Base-by-base conservation (phyloP, 2,888 invertebrate species). In the Tenthredo distinguenda region DNA sequence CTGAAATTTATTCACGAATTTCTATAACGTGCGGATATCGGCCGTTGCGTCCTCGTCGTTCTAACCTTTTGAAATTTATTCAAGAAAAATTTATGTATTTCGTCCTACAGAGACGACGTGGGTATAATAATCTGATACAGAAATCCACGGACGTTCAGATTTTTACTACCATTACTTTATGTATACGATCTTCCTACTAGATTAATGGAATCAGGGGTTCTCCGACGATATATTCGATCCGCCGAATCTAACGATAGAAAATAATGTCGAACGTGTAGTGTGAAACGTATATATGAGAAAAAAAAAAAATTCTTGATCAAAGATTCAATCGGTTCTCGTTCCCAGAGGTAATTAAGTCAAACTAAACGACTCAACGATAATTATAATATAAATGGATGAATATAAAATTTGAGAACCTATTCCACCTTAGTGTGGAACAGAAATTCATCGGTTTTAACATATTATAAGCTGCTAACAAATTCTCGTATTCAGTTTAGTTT, bases 51-150 rank as follows among this genome's bases (percentile, higher is more conserved):
- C 40, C 18, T 72, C 2, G 72, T 7, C 40, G 65, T n/a, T 12
- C 18, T 72, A 72, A 74, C 72, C 43, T 74, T 40, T 74, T 74
- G 6, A 31, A 74, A 40, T 40, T 15, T 74, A 40, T n/a, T 21
- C 58, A 58, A 6, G 1, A 34, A 68, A 12, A 31, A 77, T 77
- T 77, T 76, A 76, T 76, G 26, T 26, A 76, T 76, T 47, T 47
- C 47, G 47, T 76, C 47, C 76, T 47, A 76, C 12, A 15, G 47
- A 26, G 26, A 26, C 26, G 26, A 47, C 47, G 12, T 47, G 47
- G 47, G 47, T 15, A 47, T 15, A 47, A 72, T 72, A 47, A 21
- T 31, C 34, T 40, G 40, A 72, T 72, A 72, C 37, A 12, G 12
- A 21, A 72, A 71, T 71, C 71, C 40, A 72, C 18, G 18, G 18